A percentile compares a stretch with the other conserved stretches of the same genome.
Conservation (phyloP, 2,113 vertebrate genomes). For the Campylomormyrus numenius region DNA sequence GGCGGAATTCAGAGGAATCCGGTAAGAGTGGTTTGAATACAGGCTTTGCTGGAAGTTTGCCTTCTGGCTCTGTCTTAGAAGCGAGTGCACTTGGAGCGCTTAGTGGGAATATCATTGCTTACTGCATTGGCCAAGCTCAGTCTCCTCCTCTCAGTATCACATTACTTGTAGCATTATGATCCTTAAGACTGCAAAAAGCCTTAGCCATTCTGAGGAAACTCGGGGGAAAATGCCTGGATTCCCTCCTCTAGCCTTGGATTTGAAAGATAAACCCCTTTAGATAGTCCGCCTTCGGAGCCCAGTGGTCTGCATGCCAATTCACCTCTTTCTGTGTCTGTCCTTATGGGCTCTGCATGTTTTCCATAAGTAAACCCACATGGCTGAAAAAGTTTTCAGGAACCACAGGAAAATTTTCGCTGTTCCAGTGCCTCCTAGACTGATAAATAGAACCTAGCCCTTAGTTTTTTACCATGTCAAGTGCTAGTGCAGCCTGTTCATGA, state of each 20-base stretch:
- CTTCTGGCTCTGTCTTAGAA: background rate
- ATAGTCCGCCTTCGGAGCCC: background rate
- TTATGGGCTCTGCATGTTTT: background rate
- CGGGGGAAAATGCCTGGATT: background rate
- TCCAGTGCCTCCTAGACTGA: background rate
- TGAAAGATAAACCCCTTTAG: background rate
- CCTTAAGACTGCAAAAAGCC: background rate
- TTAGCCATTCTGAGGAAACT: background rate
- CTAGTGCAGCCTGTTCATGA: background rate
- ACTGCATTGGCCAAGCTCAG: background rate
- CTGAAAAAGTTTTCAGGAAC: background rate
- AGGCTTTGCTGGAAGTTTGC: background rate
- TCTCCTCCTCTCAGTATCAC: background rate
- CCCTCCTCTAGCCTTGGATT: background rate
- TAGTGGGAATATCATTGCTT: background rate
- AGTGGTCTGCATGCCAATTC: background rate
- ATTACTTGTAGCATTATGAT: background rate
- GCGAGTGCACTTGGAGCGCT: background rate
- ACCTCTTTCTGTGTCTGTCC: background rate
- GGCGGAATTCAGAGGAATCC: background rate
- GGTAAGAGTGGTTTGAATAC: background rate
- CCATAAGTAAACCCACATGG: background rate
- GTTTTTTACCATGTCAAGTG: background rate
- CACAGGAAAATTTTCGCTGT: background rate
- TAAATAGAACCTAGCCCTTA: background rate